Conservation (phyloP, 2,113 vertebrate genomes). For the Ginglymostoma cirratum region DNA sequence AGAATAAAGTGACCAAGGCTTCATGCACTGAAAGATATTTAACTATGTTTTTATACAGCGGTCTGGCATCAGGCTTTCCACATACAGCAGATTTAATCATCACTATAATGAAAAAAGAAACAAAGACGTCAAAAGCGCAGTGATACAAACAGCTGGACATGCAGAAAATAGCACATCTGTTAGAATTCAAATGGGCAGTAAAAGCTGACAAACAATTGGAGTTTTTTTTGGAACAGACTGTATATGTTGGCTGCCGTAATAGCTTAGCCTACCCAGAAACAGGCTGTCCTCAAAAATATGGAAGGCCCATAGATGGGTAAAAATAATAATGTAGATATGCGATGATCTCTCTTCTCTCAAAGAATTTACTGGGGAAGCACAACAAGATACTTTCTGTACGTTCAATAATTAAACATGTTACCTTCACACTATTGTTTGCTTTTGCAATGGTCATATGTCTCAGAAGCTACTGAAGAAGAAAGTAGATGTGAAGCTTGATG, state of each 20-base stretch:
- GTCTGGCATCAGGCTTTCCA: not conserved
- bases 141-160: not conserved
- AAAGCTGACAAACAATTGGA: not conserved
- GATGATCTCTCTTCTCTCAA: not conserved
- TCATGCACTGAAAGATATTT: not conserved
- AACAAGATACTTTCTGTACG: not conserved
- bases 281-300: not conserved
- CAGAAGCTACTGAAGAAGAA: not conserved
- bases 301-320: not conserved
- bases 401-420: not conserved
- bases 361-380: not conserved
- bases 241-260: not conserved
- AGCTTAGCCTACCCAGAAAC: not conserved
- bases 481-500: not conserved
- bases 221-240: not conserved
- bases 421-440: not conserved
- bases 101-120: not conserved
- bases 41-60: not conserved
- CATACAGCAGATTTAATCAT: not conserved
- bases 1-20: not conserved
- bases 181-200: not conserved
- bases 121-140: not conserved
- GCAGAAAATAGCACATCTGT: conserved; percentile 16
- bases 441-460: not conserved
- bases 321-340: not conserved